Evolutionary conservation across 2,888 invertebrate species (phyloP), one percentile per base, ranked within the genome.

Genomic region (Muschampia plurimacula): DNA sequence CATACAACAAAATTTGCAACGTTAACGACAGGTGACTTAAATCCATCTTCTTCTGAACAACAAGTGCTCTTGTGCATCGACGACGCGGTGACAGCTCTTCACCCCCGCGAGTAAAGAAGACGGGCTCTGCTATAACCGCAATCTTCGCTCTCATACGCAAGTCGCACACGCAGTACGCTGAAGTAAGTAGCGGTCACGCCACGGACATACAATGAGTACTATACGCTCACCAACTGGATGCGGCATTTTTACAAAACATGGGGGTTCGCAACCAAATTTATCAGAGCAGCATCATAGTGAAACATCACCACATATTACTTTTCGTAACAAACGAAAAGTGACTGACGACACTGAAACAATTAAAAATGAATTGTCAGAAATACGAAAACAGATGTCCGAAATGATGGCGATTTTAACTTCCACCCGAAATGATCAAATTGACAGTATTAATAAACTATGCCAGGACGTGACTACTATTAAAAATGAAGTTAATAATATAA

Each of bases 371-470:
- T n/a, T 75, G 22, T 10, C 71, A 2, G 71, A 69, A 60, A 62
- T 73, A 65, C 67, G 72, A 63, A 71, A 69, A 63, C 75, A 73
- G 52, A 75, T 68, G 71, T 64, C 73, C 1, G 70, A 70, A 64
- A 70, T 70, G 68, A 75, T 75, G 75, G n/a, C 22, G 3, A 52
- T 71, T 13, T n/a, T 71, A 28, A 71, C 41, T 2, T 36, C 70
- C 0, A 69, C 64, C 44, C 67, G 44, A 63, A 73, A 28, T 44
- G 22, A 69, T 13, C 75, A 75, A 72, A 41, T 41, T 4, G 74
- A 75, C 28, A 63, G 12, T 46, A 66, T 71, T 12, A 63, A 59
- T 7, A 74, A 72, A 52, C 55, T 75, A 10, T 28, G 59, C 5
- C 32, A 66, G n/a, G 73, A 75, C 28, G 60, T 75, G 5, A 52